These are phyloP conservation scores for Unio delphinus DNA, from an alignment of 2,888 invertebrate species.

Conservation along the genomic window DNA sequence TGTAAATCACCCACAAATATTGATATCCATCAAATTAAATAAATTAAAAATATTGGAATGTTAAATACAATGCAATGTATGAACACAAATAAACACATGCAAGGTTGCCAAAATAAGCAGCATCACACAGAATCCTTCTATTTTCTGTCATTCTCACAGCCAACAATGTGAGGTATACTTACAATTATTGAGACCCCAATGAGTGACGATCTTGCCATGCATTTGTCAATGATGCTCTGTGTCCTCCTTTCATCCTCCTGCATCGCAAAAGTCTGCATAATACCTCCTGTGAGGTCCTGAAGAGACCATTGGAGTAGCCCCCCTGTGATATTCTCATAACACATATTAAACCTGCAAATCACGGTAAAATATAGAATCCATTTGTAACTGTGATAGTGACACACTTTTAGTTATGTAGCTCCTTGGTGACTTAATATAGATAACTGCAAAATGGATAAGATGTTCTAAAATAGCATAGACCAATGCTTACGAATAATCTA, in stretches of 20 bases:
- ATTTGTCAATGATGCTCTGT: conserved; percentile 33
- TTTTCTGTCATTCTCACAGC: no score
- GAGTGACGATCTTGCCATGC: conserved; percentile 29
- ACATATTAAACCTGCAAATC: conserved; percentile 85
- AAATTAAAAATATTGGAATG: no score
- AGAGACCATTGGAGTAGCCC: conserved; percentile 97
- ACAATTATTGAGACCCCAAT: conserved; percentile 37
- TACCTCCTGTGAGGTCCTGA: conserved; percentile 90
- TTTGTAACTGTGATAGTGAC: neutral
- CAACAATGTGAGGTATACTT: conserved; percentile 4
- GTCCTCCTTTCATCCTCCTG: conserved; percentile 26
- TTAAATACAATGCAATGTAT: no score
- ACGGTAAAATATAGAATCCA: neutral
- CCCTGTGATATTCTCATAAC: conserved; percentile 96
- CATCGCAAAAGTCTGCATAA: conserved; percentile 51
- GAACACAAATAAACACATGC: no score
- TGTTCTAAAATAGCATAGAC: no score
- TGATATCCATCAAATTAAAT: no score
- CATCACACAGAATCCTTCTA: no score
- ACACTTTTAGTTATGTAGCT: neutral
- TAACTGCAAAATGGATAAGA: no score
- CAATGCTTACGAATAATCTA: no score
- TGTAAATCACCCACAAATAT: no score
- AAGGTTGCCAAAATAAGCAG: no score
- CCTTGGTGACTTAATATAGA: neutral